phyloP scores from a whole-genome alignment of 2,113 vertebrate species.

The Sapajus apella region DNA sequence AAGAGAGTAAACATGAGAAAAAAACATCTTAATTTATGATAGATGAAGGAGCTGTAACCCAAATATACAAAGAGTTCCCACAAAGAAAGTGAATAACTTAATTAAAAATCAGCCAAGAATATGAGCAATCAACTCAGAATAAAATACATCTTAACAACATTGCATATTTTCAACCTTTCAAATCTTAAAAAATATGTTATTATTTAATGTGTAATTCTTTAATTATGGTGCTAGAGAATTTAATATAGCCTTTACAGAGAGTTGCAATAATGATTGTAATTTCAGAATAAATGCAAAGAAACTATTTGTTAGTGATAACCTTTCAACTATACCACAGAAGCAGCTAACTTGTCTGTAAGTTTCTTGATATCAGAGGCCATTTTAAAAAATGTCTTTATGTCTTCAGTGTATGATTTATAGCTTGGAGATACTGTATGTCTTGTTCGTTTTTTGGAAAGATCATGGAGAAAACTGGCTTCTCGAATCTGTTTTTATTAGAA shows the following conservation, averaged over 20 bases:
- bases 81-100: neutral
- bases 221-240: neutral
- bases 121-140: neutral
- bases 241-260: neutral
- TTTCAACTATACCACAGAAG: neutral
- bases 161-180: neutral
- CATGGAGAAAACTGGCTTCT: neutral
- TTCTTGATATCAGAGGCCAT: neutral
- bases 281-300: neutral
- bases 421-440: neutral
- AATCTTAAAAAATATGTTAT: neutral
- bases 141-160: neutral
- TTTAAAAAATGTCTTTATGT: neutral
- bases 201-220: neutral
- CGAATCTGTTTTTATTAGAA: neutral
- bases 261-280: neutral
- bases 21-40: constrained; percentile 22
- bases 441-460: neutral
- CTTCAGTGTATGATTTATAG: neutral
- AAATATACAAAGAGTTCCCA: neutral
- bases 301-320: neutral
- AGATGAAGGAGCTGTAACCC: neutral
- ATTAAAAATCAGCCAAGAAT: constrained; percentile 26
- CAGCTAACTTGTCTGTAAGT: neutral
- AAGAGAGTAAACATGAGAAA: constrained; percentile 18